Percentiles rank a stretch among this genome's conserved stretches.
Evolutionary conservation across 2,797 vertebrate species (phyloP).

Genomic region (Xiphorhynchus erythropygius): DNA sequence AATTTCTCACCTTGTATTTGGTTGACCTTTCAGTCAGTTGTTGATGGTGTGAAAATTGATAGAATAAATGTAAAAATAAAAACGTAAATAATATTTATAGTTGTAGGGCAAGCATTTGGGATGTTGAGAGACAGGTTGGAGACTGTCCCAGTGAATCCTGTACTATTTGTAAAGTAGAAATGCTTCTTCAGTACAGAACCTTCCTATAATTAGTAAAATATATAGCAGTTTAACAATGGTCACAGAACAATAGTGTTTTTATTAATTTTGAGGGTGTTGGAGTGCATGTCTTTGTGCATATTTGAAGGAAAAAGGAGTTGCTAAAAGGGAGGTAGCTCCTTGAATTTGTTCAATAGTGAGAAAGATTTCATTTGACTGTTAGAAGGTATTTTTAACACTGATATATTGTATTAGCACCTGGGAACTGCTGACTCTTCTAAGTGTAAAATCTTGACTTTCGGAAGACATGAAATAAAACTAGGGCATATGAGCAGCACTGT

Average conservation of each 20-base stretch:
- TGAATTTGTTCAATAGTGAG: neutral
- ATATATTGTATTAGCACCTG: conserved; percentile 63
- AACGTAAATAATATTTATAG: neutral
- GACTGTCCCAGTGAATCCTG: neutral
- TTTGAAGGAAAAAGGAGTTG: neutral
- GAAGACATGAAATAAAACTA: conserved; percentile 57
- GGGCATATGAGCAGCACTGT: conserved; percentile 45
- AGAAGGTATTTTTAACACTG: conserved; percentile 71
- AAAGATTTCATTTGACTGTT: conserved; percentile 47
- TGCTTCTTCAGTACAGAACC: neutral
- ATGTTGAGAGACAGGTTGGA: neutral
- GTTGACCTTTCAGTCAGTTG: neutral
- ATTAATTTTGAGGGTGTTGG: neutral
- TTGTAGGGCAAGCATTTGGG: neutral
- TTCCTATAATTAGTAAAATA: neutral
- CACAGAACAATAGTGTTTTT: neutral
- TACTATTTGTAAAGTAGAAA: neutral
- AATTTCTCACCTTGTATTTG: neutral
- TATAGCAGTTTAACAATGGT: neutral
- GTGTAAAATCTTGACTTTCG: conserved; percentile 65
- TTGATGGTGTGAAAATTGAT: neutral
- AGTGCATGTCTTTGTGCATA: neutral
- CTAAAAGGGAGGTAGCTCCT: neutral
- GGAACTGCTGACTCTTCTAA: conserved; percentile 71
- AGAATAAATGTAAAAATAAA: neutral